Evolutionary conservation across 2,113 vertebrate genomes (phyloP), one percentile per base, ranked within the genome.

Genomic region (Colossoma macropomum): DNA sequence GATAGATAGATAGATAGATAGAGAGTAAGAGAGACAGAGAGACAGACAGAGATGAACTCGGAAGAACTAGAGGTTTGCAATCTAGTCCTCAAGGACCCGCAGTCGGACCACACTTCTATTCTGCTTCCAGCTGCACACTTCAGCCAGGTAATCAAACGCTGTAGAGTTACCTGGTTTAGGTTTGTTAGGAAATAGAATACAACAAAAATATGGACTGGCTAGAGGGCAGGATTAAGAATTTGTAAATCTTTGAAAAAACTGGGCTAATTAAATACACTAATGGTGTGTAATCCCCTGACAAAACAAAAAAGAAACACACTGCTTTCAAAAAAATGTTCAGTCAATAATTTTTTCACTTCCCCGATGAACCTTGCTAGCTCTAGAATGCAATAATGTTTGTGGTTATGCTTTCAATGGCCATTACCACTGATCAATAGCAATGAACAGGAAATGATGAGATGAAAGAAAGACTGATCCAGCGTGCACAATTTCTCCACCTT

Each of bases 381-480:
- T 65, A 56, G 56, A 59, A 74, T 74, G 25, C 73, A 75, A 70
- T 75, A 59, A 75, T 62, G 34, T 38, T 38, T 38, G 3, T 38
- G 34, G 88, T 89, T 88, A 90, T 87, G 85, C 87, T 87, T 90
- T n/a, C 54, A 50, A 78, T 48, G 66, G 86, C 86, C 80, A 75
- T 88, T 88, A 65, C 63, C 66, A 86, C 75, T 76, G 86, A 38
- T 38, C 34, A 38, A 38, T 38, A 38, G 34, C 34, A 38, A 38
- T 38, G 34, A 7, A 38, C 7, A 7, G 34, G 7, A 38, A 38
- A 38, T 3, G 34, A 38, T 38, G 88, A 88, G 85, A 86, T 86
- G 85, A 89, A 89, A 89, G 78, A 87, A 71, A 79, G 87, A 89
- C 78, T 85, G 38, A 79, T 30, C 74, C 21, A 0, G 82, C 75